Evolutionary conservation across 2,888 invertebrate genomes (phyloP).

Genomic region (Nemapogon koenigi): DNA sequence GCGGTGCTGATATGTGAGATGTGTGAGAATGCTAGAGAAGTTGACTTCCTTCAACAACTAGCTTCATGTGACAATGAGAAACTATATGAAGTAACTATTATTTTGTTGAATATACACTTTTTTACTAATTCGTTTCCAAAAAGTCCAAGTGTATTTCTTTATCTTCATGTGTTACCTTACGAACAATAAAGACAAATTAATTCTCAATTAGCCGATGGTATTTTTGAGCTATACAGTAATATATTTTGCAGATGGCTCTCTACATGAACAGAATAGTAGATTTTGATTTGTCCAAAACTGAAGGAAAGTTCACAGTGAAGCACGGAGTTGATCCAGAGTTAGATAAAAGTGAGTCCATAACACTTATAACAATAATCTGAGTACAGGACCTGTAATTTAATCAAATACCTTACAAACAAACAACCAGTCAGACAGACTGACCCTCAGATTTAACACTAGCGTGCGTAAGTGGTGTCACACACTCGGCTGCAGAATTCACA

Average conservation of each 20-base stretch:
- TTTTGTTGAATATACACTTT: too few species aligned
- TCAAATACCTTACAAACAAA: too few species aligned
- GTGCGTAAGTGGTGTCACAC: too few species aligned
- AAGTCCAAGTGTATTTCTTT: too few species aligned
- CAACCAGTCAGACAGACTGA: too few species aligned
- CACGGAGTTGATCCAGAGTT: constrained; percentile 76
- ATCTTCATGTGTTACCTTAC: too few species aligned
- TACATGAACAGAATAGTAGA: constrained; percentile 78
- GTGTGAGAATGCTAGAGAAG: constrained; percentile 53
- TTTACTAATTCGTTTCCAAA: too few species aligned
- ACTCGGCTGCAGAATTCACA: too few species aligned
- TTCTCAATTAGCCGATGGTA: constrained; percentile 1
- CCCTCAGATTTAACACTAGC: too few species aligned
- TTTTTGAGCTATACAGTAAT: neutral
- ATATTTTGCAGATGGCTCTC: constrained; percentile 61
- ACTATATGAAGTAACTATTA: constrained; percentile 48
- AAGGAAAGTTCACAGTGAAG: constrained; percentile 76
- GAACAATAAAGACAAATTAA: constrained; percentile 5
- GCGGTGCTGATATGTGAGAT: constrained; percentile 72
- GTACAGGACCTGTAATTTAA: too few species aligned
- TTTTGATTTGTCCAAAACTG: constrained; percentile 66
- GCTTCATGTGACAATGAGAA: constrained; percentile 55
- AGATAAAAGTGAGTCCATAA: constrained; percentile 74
- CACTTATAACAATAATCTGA: too few species aligned
- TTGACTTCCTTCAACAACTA: constrained; percentile 58